A percentile compares a stretch with the other conserved stretches of the same genome.
Evolutionary conservation across 2,797 vertebrate genomes (phyloP).

Genomic region (Simalia tracyae): DNA sequence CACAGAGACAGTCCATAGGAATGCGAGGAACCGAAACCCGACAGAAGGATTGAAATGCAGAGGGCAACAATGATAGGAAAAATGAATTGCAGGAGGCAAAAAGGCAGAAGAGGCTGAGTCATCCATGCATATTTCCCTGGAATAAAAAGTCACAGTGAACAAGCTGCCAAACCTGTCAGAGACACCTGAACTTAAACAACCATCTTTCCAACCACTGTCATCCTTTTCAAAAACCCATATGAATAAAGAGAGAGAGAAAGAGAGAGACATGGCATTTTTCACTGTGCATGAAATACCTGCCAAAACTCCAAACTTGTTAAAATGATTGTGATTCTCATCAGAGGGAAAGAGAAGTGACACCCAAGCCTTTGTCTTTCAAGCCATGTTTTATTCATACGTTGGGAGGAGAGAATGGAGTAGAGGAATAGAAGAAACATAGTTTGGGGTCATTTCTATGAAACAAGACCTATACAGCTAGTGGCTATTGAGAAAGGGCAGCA

Average conservation of each 20-base stretch:
- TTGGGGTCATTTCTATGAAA: neutral
- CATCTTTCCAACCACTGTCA: constrained; percentile 52
- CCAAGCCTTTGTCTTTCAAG: constrained; percentile 42
- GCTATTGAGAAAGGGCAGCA: neutral
- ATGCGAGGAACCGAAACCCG: constrained; percentile 36
- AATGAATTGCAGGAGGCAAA: constrained; percentile 53
- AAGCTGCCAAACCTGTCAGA: constrained; percentile 60
- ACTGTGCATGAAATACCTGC: constrained; percentile 43
- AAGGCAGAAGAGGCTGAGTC: constrained; percentile 56
- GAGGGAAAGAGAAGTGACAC: constrained; percentile 35
- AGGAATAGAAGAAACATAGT: neutral
- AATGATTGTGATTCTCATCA: constrained; percentile 46
- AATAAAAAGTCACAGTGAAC: constrained; percentile 44
- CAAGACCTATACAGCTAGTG: neutral
- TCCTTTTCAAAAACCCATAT: constrained; percentile 54
- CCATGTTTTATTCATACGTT: constrained; percentile 12
- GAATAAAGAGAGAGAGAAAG: constrained; percentile 12
- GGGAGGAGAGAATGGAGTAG: too few relatives aligned
- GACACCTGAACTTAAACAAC: constrained; percentile 36
- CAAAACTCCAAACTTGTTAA: constrained; percentile 43
- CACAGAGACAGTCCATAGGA: constrained; percentile 46
- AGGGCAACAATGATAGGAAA: constrained; percentile 55
- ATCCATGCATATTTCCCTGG: constrained; percentile 34
- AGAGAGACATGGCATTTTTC: neutral
- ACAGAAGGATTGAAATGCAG: constrained; percentile 36